These are phyloP conservation scores for Galerucella pusilla DNA, from an alignment of 2,888 invertebrate genomes.

Conservation along the genomic window DNA sequence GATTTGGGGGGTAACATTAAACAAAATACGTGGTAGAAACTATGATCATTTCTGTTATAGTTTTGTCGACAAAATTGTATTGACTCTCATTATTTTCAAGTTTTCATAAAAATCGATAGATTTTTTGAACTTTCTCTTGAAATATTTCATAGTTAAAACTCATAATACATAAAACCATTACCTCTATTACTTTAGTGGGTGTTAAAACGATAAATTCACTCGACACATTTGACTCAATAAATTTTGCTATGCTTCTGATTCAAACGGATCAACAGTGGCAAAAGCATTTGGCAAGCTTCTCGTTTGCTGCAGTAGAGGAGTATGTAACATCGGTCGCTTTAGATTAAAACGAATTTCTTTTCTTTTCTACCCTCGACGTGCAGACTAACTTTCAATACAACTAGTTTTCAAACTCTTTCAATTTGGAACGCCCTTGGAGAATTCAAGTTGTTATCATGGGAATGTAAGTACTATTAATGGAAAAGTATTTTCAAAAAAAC, in stretches of 20 bases:
- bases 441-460: background rate
- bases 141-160: background rate
- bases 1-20: too few relatives aligned
- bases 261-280: background rate
- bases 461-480: background rate
- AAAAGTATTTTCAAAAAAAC: too few relatives aligned
- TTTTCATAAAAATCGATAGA: too few relatives aligned
- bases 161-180: background rate
- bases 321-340: conserved; percentile 2
- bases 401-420: background rate
- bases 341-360: conserved; percentile 9
- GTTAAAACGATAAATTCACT: background rate
- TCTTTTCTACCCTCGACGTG: background rate
- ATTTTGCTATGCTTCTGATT: conserved; percentile 5
- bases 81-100: too few relatives aligned
- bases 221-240: background rate
- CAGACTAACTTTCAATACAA: background rate
- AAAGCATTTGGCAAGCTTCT: conserved; percentile 16
- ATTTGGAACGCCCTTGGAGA: background rate
- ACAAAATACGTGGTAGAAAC: too few relatives aligned
- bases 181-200: background rate
- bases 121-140: too few relatives aligned
- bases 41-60: too few relatives aligned
- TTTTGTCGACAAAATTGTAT: too few relatives aligned
- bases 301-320: background rate